A percentile compares a stretch with the other conserved stretches of the same genome.
Evolutionary conservation across 1,140 invertebrate species (phyloP).

Genomic region (Papilio machaon): DNA sequence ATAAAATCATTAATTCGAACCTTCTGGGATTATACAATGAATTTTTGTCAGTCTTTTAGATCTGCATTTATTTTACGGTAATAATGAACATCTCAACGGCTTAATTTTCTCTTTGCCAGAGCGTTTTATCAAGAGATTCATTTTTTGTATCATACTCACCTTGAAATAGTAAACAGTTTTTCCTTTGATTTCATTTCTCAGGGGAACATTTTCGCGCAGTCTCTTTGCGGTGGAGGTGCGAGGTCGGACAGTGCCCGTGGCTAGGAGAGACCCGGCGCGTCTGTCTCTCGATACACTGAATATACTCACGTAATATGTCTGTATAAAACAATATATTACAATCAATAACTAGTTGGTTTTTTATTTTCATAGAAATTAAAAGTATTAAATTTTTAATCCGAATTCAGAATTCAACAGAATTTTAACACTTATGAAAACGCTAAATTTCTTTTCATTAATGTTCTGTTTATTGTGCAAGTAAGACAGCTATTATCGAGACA

Average conservation of each 20-base stretch:
- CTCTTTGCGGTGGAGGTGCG: slow-evolving; percentile 64
- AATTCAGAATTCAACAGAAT: too few relatives aligned
- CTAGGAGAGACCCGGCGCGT: slow-evolving; percentile 61
- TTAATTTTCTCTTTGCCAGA: not conserved
- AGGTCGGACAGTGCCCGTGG: slow-evolving; percentile 60
- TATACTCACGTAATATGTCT: slow-evolving; percentile 69
- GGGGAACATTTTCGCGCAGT: slow-evolving; percentile 61
- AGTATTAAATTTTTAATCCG: too few relatives aligned
- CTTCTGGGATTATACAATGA: not conserved
- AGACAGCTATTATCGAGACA: not conserved
- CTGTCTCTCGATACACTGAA: slow-evolving; percentile 65
- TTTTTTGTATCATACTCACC: slow-evolving; percentile 45
- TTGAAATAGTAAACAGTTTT: slow-evolving; percentile 73
- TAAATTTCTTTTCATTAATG: too few relatives aligned
- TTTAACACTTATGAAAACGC: too few relatives aligned
- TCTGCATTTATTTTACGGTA: not conserved
- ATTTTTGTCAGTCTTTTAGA: not conserved
- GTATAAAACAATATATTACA: slow-evolving; percentile 15
- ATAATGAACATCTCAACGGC: not conserved
- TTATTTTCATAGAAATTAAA: too few relatives aligned
- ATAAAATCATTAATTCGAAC: too few relatives aligned
- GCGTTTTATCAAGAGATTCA: not conserved
- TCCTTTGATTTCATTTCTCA: slow-evolving; percentile 59
- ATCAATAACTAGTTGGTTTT: too few relatives aligned
- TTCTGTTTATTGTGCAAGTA: too few relatives aligned